phyloP scores from a whole-genome alignment of 2,797 vertebrate species.

The Petrocephalus schoutedeni region DNA sequence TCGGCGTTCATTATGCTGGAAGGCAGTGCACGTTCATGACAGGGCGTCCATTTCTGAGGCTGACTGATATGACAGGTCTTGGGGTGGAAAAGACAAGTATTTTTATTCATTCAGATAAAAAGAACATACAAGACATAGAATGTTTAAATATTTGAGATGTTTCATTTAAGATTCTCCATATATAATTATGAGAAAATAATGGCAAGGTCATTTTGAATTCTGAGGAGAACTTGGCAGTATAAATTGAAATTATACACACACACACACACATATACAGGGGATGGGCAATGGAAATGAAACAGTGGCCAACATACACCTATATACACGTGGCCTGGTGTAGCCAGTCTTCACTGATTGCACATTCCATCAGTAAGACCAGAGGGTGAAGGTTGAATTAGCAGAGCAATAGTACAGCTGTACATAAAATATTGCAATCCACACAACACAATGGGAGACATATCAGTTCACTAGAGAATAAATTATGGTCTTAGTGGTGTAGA shows the following conservation, averaged over 20 bases:
- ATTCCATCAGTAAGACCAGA: not conserved
- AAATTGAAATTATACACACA: too few relatives aligned
- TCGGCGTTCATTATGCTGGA: not conserved
- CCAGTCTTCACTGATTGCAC: not conserved
- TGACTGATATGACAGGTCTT: not conserved
- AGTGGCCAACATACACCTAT: not conserved
- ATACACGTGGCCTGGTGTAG: not conserved
- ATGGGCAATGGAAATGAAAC: not conserved
- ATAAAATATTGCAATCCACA: not conserved
- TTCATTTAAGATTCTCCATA: not conserved
- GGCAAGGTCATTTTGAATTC: not conserved
- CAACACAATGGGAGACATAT: not conserved
- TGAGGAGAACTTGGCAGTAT: not conserved
- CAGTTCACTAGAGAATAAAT: not conserved
- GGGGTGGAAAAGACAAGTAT: slow-evolving; percentile 2
- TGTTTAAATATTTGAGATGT: not conserved
- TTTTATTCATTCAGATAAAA: not conserved
- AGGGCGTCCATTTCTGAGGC: not conserved
- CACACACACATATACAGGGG: too few relatives aligned
- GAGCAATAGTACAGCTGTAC: not conserved
- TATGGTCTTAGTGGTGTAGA: not conserved
- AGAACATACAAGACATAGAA: not conserved
- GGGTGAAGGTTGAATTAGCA: not conserved
- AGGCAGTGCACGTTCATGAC: not conserved
- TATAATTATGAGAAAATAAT: not conserved